Base-by-base conservation (phyloP, 2,888 invertebrate species). In the Caenorhabditis wallacei region DNA sequence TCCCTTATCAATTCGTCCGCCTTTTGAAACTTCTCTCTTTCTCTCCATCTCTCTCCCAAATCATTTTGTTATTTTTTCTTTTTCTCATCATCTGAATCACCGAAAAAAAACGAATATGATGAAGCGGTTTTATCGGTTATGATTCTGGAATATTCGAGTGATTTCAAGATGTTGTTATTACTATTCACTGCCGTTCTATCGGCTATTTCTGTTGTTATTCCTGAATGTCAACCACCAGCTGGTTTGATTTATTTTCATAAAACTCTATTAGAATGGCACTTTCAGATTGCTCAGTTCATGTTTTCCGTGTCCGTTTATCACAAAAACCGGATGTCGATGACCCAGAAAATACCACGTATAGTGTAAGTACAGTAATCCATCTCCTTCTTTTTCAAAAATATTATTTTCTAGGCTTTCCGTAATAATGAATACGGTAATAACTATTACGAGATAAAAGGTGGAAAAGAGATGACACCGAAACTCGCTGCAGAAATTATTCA, bases 271-370 rank as follows among this genome's bases (percentile, higher is more conserved):
- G 35, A 35, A 10, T 13, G 10, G 40, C 5, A 13, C 3, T 66
- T 64, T 30, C 72, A 82, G 82, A 82, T 53, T 82, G 82, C 22
- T 82, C 82, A 5, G 82, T 82, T 2, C 82, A 82, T 20, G 82
- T 82, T 4, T 82, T 82, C 18, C 64, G 71, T n/a, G 82, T 82
- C 1, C 59, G 71, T 13, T 35, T 82, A 3, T 82, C 82, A 0
- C 82, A 82, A n/a, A 70, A 78, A 24, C 82, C 82, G 8, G 82
- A 82, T 18, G 22, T 13, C 1, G 76, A 81, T 1, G 59, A 54
- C 13, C 59, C 68, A 7, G 76, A 78, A 18, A 82, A 76, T 20
- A 66, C 66, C 2, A 82, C 82, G 1, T 68, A 53, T 26, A 57
- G 40, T 53, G 35, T 51, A 16, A 20, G 30, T 30, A 30, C 26